These are phyloP conservation scores for Psophia crepitans DNA, from an alignment of 2,113 vertebrate genomes.

Conservation along the genomic window DNA sequence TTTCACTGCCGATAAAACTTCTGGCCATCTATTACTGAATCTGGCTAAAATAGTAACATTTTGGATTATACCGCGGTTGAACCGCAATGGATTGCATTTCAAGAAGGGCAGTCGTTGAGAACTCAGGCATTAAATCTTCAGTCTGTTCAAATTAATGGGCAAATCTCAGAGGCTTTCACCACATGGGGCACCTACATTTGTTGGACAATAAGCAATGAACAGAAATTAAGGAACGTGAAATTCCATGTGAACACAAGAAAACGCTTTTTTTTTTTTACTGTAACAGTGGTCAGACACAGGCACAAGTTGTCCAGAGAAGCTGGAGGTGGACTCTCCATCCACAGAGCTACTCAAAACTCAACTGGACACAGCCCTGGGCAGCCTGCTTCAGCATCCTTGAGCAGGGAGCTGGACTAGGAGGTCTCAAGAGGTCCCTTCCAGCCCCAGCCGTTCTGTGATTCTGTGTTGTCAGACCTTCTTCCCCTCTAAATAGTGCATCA, in stretches of 20 bases:
- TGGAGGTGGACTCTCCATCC: not conserved
- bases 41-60: not conserved
- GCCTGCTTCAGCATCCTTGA: not conserved
- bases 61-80: not conserved
- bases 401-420: not conserved
- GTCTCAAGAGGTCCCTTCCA: not conserved
- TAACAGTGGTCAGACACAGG: not conserved
- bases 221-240: not conserved
- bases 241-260: not conserved
- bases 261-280: not conserved
- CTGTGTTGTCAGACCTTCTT: not conserved
- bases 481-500: not conserved
- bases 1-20: not conserved
- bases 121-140: not conserved
- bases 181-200: not conserved
- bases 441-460: rapidly evolving
- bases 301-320: not conserved
- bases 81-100: not conserved
- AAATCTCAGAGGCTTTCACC: not conserved
- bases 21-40: not conserved
- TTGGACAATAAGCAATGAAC: not conserved
- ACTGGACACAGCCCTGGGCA: not conserved
- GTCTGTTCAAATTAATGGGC: not conserved
- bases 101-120: not conserved
- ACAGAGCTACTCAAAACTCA: not conserved